phyloP scores from a whole-genome alignment of 2,888 invertebrate genomes.

The Acronicta psi region DNA sequence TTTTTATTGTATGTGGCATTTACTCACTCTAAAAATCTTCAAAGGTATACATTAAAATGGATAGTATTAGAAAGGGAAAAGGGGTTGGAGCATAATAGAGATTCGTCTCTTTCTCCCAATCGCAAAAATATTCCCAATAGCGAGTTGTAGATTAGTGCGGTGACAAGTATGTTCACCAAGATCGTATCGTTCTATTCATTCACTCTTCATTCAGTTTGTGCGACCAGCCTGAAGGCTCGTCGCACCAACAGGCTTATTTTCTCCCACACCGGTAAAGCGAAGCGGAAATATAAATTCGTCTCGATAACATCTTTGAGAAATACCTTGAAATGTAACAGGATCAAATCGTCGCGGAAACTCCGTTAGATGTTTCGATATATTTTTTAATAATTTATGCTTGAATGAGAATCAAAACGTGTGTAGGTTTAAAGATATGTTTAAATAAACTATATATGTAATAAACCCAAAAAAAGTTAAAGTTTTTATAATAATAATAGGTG shows the following conservation, averaged over 20 bases:
- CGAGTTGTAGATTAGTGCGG: no score
- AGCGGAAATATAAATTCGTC: constrained; percentile 61
- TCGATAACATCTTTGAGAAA: constrained; percentile 53
- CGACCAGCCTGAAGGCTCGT: constrained; percentile 58
- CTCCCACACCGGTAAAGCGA: constrained; percentile 44
- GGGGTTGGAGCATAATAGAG: no score
- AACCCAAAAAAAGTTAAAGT: no score
- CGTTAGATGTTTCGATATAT: constrained; percentile 7
- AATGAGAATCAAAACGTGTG: constrained; percentile 13
- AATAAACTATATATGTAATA: no score
- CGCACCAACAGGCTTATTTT: constrained; percentile 57
- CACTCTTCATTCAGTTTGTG: constrained; percentile 78
- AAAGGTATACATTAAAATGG: no score
- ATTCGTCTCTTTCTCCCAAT: no score
- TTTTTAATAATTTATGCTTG: constrained; percentile 26
- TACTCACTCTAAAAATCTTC: no score
- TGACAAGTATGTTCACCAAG: constrained; percentile 7
- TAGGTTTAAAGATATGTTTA: no score
- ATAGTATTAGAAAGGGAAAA: no score
- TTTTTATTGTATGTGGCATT: no score
- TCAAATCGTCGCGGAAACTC: constrained; percentile 32
- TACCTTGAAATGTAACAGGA: constrained; percentile 47
- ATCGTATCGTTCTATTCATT: constrained; percentile 15
- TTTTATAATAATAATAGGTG: no score
- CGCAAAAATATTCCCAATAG: no score